These are phyloP conservation scores for Syrrhaptes paradoxus DNA, from an alignment of 2,113 vertebrate genomes.

Conservation along the genomic window DNA sequence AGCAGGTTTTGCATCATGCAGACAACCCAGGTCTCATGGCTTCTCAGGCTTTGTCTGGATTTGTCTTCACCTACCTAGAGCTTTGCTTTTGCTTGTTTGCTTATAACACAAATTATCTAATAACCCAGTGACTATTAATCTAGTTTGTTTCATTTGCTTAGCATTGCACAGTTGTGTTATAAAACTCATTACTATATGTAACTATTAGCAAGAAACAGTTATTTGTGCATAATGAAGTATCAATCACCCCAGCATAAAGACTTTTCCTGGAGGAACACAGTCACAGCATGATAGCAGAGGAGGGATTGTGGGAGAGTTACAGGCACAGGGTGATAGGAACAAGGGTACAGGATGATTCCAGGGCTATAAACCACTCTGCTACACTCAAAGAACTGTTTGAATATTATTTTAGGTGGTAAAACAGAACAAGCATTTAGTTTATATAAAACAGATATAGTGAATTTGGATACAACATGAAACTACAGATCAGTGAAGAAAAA, in stretches of 20 bases:
- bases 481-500: not conserved
- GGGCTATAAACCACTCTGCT: not conserved
- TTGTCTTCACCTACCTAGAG: not conserved
- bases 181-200: not conserved
- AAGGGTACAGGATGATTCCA: not conserved
- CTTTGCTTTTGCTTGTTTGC: not conserved
- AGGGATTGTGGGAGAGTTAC: not conserved
- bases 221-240: not conserved
- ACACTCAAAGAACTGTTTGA: not conserved
- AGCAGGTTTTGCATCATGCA: not conserved
- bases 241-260: not conserved
- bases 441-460: rapidly evolving
- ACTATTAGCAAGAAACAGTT: not conserved
- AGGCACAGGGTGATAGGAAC: not conserved
- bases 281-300: not conserved
- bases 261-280: not conserved
- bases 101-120: not conserved
- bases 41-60: not conserved
- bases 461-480: not conserved
- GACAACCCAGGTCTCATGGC: not conserved
- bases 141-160: not conserved
- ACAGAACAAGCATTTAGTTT: not conserved
- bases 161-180: not conserved
- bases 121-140: not conserved
- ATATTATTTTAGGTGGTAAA: not conserved